These are phyloP conservation scores for Caenorhabditis becei DNA, from an alignment of 2,888 invertebrate species.

Conservation along the genomic window DNA sequence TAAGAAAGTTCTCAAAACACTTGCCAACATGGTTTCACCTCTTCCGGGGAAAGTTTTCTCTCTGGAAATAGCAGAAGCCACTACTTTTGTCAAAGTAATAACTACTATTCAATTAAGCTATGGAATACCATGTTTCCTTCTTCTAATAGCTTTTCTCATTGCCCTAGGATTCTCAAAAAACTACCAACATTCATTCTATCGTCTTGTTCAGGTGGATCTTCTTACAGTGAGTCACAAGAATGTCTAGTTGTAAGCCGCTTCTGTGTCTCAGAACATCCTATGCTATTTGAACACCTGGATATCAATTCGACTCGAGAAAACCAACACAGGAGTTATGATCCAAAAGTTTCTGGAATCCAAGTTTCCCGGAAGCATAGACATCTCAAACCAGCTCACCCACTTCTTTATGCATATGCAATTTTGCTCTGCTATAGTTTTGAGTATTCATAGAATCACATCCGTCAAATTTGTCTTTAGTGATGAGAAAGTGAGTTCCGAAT, in stretches of 20 bases:
- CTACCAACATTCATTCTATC: constrained; percentile 1
- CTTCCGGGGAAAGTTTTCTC: too few relatives aligned
- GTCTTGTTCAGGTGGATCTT: neutral
- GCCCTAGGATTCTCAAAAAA: neutral
- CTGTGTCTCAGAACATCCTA: constrained; percentile 26
- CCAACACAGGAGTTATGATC: constrained; percentile 5
- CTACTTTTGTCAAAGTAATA: too few relatives aligned
- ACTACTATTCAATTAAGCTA: too few relatives aligned
- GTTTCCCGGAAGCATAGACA: neutral
- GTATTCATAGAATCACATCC: constrained; percentile 26
- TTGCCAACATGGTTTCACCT: too few relatives aligned
- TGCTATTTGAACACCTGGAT: constrained; percentile 36
- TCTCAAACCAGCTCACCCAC: neutral
- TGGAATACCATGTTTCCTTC: neutral
- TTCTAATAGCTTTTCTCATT: neutral
- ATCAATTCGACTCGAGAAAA: constrained; percentile 9
- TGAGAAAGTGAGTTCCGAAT: constrained; percentile 9
- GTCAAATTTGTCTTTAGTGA: constrained; percentile 1
- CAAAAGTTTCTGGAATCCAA: neutral
- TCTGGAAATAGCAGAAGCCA: too few relatives aligned
- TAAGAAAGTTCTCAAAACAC: too few relatives aligned
- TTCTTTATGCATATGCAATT: constrained; percentile 50
- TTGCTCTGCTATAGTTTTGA: constrained; percentile 19
- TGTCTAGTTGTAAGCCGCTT: too few relatives aligned
- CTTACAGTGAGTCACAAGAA: neutral